Percentiles rank a stretch among this genome's conserved stretches.
Conservation (phyloP, 92 coral and sea anemone genomes). For the Galaxea fascicularis region DNA sequence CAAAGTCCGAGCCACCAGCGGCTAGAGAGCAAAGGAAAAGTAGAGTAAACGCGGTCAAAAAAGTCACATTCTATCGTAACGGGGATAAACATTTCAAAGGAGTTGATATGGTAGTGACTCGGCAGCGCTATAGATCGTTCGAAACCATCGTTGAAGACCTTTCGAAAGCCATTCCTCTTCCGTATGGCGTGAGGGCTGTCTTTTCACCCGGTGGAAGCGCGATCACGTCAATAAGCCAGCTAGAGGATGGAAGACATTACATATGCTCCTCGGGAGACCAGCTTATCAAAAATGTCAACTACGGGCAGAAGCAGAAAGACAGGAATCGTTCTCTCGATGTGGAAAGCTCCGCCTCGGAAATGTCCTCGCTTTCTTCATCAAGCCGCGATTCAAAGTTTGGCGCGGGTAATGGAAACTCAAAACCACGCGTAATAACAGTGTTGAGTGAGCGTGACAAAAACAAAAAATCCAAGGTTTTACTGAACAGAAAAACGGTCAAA, state of each 20-base stretch:
- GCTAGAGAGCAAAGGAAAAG: slow-evolving; percentile 52
- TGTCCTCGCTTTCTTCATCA: slow-evolving; percentile 62
- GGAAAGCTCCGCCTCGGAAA: slow-evolving; percentile 43
- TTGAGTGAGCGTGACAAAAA: slow-evolving; percentile 60
- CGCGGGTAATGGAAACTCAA: slow-evolving; percentile 48
- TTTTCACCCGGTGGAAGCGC: slow-evolving; percentile 71
- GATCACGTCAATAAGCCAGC: slow-evolving; percentile 65
- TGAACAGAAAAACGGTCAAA: slow-evolving; percentile 82
- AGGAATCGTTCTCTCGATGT: slow-evolving; percentile 39
- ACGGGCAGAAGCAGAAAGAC: slow-evolving; percentile 46
- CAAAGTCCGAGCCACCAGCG: slow-evolving; percentile 27
- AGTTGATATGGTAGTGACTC: slow-evolving; percentile 72
- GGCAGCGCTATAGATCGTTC: slow-evolving; percentile 80
- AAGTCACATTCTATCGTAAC: slow-evolving; percentile 80
- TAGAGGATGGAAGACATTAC: slow-evolving; percentile 77
- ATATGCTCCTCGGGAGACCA: slow-evolving; percentile 93
- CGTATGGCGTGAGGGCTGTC: slow-evolving; percentile 85
- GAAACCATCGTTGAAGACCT: slow-evolving; percentile 78
- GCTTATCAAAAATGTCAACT: slow-evolving; percentile 68
- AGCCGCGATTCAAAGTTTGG: slow-evolving; percentile 54
- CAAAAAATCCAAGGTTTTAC: slow-evolving; percentile 73
- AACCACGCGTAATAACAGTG: slow-evolving; percentile 80
- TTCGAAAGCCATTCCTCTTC: slow-evolving; percentile 79
- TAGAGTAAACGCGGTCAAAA: slow-evolving; percentile 66
- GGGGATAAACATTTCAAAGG: slow-evolving; percentile 89